Evolutionary conservation across 2,888 invertebrate species (phyloP), one percentile per base, ranked within the genome.

Genomic region (Tenthredo livida): DNA sequence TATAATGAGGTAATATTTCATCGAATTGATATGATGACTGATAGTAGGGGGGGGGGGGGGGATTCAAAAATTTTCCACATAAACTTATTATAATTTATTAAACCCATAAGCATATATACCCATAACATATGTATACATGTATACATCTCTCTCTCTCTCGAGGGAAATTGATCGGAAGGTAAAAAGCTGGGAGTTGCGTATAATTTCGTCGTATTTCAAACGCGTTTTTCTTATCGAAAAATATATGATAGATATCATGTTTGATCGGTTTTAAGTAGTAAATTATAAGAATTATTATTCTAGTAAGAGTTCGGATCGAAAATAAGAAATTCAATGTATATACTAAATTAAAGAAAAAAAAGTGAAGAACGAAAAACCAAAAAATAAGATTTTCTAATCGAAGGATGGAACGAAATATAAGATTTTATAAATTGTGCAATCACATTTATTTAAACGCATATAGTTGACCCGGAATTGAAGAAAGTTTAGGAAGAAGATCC

Each of bases 161-260:
- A 73, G 43, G 73, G 12, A n/a, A 73, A 73, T 73, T 73, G 21
- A 73, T 73, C 43, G 73, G n/a, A n/a, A 40, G 37, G n/a, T 43
- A 43, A 40, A 73, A 73, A 73, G 21, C 43, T 73, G 61, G 21
- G 61, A 12, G 21, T 61, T 43, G 43, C n/a, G n/a, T 33, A 67
- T 67, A 67, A 67, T 67, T 73, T 43, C 1, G 21, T 40, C 25
- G 73, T 73, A 73, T 21, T 73, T 73, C 73, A 73, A 43, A 21
- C n/a, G 54, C 54, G 21, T 43, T 73, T 43, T 73, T 61, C 12
- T 33, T 67, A 33, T 33, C 17, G 12, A 0, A 29, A 47, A 17
- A 25, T 67, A 33, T 67, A 33, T 15, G 15, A 67, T 67, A 29
- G 33, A 67, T 33, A 4, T n/a, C 3, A 33, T 29, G 25, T 12